A percentile compares a stretch with the other conserved stretches of the same genome.
phyloP scores from a whole-genome alignment of 2,113 vertebrate genomes.

The Heloderma charlesbogerti region DNA sequence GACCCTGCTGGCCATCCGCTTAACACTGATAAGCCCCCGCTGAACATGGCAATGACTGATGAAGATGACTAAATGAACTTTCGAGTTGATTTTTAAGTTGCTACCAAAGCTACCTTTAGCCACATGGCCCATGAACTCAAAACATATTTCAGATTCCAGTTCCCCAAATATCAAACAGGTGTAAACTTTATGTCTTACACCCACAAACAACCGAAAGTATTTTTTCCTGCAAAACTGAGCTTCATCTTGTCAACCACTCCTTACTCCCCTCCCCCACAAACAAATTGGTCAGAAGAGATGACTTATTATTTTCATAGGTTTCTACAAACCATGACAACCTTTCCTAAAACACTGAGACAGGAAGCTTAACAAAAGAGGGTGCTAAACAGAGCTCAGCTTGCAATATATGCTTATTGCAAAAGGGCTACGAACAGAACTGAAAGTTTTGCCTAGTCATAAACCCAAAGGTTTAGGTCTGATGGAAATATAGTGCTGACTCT shows the following conservation, averaged over 20 bases:
- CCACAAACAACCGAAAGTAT: conserved; percentile 29
- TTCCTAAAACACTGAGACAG: conserved; percentile 78
- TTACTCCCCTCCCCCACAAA: too few relatives aligned
- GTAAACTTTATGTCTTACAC: conserved; percentile 45
- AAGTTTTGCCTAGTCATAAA: neutral
- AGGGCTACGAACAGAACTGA: conserved; percentile 19
- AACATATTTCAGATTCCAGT: conserved; percentile 7
- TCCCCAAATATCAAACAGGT: neutral
- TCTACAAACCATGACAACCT: conserved; percentile 79
- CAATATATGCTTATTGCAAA: conserved; percentile 52
- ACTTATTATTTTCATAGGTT: conserved; percentile 83
- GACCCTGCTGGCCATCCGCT: too few relatives aligned
- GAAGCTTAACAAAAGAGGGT: conserved; percentile 77
- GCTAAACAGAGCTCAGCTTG: conserved; percentile 21
- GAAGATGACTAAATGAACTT: neutral
- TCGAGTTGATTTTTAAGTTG: conserved; percentile 14
- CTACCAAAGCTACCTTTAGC: conserved; percentile 40
- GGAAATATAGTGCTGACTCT: neutral
- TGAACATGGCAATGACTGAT: neutral
- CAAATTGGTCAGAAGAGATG: conserved; percentile 76
- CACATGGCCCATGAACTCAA: too few relatives aligned
- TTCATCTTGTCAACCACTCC: conserved; percentile 41
- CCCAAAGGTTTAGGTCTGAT: neutral
- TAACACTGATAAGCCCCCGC: conserved; percentile 1
- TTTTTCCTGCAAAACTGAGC: neutral